Conservation (phyloP, 2,888 invertebrate species). For the Amiota minor region DNA sequence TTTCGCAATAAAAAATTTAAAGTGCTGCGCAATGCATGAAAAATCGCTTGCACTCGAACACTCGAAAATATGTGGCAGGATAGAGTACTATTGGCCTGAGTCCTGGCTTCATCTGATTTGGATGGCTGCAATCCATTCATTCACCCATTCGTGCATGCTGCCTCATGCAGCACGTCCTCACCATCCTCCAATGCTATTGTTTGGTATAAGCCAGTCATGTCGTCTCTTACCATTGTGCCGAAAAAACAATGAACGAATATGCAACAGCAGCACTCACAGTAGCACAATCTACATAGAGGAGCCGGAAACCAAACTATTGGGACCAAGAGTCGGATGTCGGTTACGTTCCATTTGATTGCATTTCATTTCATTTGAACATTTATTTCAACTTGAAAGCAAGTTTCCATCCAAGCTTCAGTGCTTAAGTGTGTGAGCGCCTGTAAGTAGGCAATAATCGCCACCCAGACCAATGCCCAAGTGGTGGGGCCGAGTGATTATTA, state of each 20-base stretch:
- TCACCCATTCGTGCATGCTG: not conserved
- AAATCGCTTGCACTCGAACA: conserved; percentile 30
- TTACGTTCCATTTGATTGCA: conserved; percentile 59
- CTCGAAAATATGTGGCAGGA: not conserved
- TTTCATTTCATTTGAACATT: conserved; percentile 49
- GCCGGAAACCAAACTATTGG: conserved; percentile 7
- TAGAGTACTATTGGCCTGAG: not conserved
- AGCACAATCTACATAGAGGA: conserved; percentile 27
- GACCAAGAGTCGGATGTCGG: conserved; percentile 18
- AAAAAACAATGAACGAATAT: conserved; percentile 30
- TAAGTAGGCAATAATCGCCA: conserved; percentile 25
- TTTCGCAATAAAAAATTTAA: conserved; percentile 57
- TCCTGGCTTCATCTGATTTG: not conserved
- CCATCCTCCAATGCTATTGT: not conserved
- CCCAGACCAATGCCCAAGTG: not conserved
- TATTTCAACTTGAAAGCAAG: conserved; percentile 23
- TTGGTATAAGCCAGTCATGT: not conserved
- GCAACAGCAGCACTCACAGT: not conserved
- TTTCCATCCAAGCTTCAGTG: not conserved
- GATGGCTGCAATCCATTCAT: not conserved
- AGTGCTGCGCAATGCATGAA: conserved; percentile 55
- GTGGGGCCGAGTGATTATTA: not conserved
- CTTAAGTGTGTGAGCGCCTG: not conserved
- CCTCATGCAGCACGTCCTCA: not conserved
- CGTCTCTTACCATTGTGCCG: conserved; percentile 14